phyloP scores from a whole-genome alignment of 1,140 invertebrate genomes.

The Vollenhovia emeryi region DNA sequence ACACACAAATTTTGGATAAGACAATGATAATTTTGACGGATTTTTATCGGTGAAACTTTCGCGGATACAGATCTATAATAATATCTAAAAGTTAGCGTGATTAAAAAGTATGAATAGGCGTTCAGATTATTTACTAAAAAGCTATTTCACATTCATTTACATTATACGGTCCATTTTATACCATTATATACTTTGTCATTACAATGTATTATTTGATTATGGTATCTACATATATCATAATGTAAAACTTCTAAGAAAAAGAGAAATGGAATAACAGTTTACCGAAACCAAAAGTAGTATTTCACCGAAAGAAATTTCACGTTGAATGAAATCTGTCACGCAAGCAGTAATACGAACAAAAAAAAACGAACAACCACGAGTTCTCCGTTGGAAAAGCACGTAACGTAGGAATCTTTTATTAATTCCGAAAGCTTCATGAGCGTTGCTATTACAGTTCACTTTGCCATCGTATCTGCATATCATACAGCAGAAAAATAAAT shows the following conservation, averaged over 20 bases:
- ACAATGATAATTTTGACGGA: neutral
- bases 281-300: neutral
- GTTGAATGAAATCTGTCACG: constrained; percentile 30
- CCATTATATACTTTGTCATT: neutral
- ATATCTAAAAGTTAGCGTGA: neutral
- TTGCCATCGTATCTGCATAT: constrained; percentile 4
- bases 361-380: neutral
- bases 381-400: neutral
- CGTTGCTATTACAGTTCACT: neutral
- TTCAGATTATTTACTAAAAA: neutral
- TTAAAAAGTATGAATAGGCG: neutral
- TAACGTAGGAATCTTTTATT: constrained; percentile 35
- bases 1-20: neutral
- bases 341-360: constrained; percentile 6
- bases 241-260: neutral
- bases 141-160: neutral
- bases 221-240: neutral
- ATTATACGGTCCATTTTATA: neutral
- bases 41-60: neutral
- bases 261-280: neutral
- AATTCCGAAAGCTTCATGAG: constrained; percentile 15
- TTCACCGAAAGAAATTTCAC: constrained; percentile 23
- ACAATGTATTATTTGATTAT: neutral
- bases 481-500: constrained; percentile 16
- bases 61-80: neutral